Evolutionary conservation across 2,888 invertebrate genomes (phyloP).

Genomic region (Hirtodrosophila cameraria): DNA sequence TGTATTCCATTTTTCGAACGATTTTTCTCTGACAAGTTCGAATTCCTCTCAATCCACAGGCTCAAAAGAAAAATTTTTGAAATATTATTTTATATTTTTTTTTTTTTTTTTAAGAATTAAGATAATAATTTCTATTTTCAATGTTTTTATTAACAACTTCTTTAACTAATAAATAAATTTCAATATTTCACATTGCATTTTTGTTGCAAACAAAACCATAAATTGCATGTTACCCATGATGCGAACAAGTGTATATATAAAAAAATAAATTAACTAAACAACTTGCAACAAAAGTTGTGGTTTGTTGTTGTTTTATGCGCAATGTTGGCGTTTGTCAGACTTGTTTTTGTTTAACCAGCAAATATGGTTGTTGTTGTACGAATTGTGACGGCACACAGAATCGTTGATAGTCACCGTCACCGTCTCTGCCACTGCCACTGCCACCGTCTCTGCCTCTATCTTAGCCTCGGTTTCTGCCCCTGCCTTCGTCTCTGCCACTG

Average conservation of each 20-base stretch:
- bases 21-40: too few species aligned
- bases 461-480: neutral
- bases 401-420: conserved; percentile 50
- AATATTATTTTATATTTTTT: too few species aligned
- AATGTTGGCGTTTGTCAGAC: conserved; percentile 55
- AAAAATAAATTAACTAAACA: conserved; percentile 56
- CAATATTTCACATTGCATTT: neutral
- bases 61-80: too few species aligned
- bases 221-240: conserved; percentile 5
- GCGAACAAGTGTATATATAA: conserved; percentile 29
- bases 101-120: too few species aligned
- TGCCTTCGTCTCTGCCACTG: neutral
- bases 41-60: too few species aligned
- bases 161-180: neutral
- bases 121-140: too few species aligned
- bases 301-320: conserved; percentile 35
- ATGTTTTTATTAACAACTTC: too few species aligned
- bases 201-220: conserved; percentile 1
- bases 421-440: conserved; percentile 34
- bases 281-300: conserved; percentile 49
- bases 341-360: conserved; percentile 37
- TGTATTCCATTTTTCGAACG: too few species aligned
- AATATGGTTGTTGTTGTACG: conserved; percentile 28
- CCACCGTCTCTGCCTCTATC: conserved; percentile 25
- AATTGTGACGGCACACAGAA: conserved; percentile 38